Conservation (phyloP, 64 coral and sea anemone genomes). For the Montipora foliosa region DNA sequence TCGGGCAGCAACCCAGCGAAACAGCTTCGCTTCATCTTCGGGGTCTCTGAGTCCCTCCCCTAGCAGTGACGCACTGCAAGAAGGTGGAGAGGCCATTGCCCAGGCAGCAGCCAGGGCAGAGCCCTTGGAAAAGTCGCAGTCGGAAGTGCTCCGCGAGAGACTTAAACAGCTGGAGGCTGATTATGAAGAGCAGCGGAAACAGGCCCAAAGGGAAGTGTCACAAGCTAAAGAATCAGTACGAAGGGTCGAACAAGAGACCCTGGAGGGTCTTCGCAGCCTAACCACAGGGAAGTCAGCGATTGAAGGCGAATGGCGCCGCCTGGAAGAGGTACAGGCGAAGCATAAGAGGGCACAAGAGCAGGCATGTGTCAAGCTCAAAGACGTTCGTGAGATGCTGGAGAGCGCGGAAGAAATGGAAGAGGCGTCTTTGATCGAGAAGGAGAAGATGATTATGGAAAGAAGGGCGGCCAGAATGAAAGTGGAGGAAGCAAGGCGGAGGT, state of each 20-base stretch:
- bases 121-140: slow-evolving; percentile 72
- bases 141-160: slow-evolving; percentile 81
- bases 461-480: slow-evolving; percentile 86
- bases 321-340: slow-evolving; percentile 93
- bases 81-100: background rate
- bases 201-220: slow-evolving; percentile 81
- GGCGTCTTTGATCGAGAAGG: slow-evolving; percentile 90
- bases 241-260: slow-evolving; percentile 87
- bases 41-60: slow-evolving; percentile 29
- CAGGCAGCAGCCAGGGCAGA: slow-evolving; percentile 41
- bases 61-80: slow-evolving; percentile 33
- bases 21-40: slow-evolving; percentile 38
- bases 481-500: slow-evolving; percentile 88
- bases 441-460: slow-evolving; percentile 97
- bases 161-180: slow-evolving; percentile 88
- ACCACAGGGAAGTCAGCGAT: slow-evolving; percentile 95
- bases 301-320: slow-evolving; percentile 79
- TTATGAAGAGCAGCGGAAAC: slow-evolving; percentile 86
- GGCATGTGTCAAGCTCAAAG: slow-evolving; percentile 80
- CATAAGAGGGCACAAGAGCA: slow-evolving; percentile 94
- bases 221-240: slow-evolving; percentile 87
- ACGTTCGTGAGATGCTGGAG: slow-evolving; percentile 87
- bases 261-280: slow-evolving; percentile 89
- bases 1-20: slow-evolving; percentile 42
- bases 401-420: slow-evolving; percentile 93